Base-by-base conservation (phyloP, 2,888 invertebrate genomes). In the Lycophotia porphyrea region DNA sequence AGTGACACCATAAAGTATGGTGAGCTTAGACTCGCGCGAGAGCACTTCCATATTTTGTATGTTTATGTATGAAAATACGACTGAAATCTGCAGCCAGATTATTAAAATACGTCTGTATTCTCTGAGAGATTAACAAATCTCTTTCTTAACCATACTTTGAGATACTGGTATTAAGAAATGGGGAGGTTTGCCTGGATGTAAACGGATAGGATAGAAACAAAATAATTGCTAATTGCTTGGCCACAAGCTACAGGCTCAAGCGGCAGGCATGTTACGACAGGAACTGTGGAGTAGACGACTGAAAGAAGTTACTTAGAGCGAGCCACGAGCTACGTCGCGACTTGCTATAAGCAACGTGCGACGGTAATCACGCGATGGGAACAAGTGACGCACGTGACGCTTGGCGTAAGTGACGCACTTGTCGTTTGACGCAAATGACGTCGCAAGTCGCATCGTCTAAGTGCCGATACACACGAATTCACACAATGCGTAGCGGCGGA, bases 1-100 rank as follows among this genome's bases (percentile, higher is more conserved):
- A 79, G 75, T 86, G 77, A 44, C 75, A 77, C 77, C 78, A 69
- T 74, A 80, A 69, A 64, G 78, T 80, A 80, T 73, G 78, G 70
- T 64, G 79, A 78, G 78, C 73, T 80, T 80, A 80, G 18, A 64
- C 47, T 72, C 15, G 34, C 64, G 39, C 27, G n/a, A 64, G 64
- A 39, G 64, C 55, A 34, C 42, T 73, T 64, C 47, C 64, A 80
- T 47, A 73, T 73, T 42, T 64, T 64, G 80, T 73, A 72, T 72
- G 80, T 77, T 49, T 71, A 63, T 31, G n/a, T 79, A 31, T 34
- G 5, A 79, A 79, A 49, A 74, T 74, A 52, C 24, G 31, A 34
- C 7, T 52, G 60, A 49, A 44, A 58, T 49, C 34, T 58, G 55
- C 63, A 34, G 9, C 24, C 24, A 42, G 64, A 72, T 80, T 64